A percentile compares a stretch with the other conserved stretches of the same genome.
Evolutionary conservation across 2,113 vertebrate species (phyloP).

Genomic region (Serinus canaria): DNA sequence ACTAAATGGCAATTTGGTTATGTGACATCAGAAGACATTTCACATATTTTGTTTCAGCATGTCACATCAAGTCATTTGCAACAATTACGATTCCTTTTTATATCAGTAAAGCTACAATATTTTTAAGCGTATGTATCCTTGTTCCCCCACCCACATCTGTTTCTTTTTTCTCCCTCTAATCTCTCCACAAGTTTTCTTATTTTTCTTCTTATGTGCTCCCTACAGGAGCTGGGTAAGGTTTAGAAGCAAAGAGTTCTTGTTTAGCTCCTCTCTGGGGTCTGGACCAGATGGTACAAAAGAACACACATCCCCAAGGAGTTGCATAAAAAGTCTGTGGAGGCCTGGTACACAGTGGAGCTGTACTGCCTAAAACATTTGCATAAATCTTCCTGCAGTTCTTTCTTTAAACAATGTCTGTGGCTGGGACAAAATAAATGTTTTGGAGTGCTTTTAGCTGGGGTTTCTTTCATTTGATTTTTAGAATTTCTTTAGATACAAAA

Average conservation of each 20-base stretch:
- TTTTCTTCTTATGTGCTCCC: background rate
- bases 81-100: background rate
- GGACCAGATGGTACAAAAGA: conserved; percentile 20
- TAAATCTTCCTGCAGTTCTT: background rate
- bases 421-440: background rate
- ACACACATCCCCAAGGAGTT: background rate
- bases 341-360: background rate
- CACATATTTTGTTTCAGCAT: background rate
- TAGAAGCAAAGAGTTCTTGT: conserved; percentile 3
- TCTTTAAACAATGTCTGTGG: background rate
- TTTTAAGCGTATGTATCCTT: background rate
- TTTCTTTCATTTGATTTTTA: background rate
- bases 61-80: background rate
- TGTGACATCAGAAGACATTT: background rate
- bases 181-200: background rate
- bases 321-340: background rate
- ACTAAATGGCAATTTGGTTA: background rate
- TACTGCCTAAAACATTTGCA: background rate
- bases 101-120: background rate
- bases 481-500: background rate
- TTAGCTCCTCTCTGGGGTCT: conserved; percentile 1
- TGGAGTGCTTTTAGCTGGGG: background rate
- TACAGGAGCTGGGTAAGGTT: background rate
- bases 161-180: background rate
- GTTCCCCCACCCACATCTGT: background rate